Evolutionary conservation across 2,888 invertebrate species (phyloP).

Genomic region (Agrochola macilenta): DNA sequence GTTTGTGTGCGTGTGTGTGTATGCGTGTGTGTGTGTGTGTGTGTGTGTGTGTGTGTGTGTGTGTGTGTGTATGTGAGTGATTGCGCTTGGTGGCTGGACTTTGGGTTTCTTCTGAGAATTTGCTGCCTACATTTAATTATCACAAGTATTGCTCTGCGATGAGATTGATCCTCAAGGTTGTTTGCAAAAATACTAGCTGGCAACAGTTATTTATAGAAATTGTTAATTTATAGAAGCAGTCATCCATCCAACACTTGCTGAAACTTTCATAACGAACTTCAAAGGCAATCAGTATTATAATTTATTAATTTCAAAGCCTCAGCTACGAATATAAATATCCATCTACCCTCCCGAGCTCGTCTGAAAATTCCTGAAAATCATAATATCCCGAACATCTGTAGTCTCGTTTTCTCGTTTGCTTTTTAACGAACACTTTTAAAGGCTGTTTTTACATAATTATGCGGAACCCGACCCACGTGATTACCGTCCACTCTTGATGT

Average conservation of each 20-base stretch:
- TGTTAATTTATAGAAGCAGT: neutral
- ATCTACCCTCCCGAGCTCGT: neutral
- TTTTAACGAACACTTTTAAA: slow-evolving; percentile 58
- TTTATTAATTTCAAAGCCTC: slow-evolving; percentile 43
- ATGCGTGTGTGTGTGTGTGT: too few species aligned
- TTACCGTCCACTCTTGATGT: slow-evolving; percentile 53
- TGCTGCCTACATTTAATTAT: too few species aligned
- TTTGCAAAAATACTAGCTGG: neutral
- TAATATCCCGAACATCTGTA: slow-evolving; percentile 55
- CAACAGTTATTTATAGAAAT: neutral
- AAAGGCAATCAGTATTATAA: slow-evolving; percentile 45
- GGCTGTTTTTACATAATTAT: slow-evolving; percentile 68
- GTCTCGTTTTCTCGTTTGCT: slow-evolving; percentile 34
- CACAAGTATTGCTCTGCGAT: too few species aligned
- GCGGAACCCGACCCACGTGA: slow-evolving; percentile 62
- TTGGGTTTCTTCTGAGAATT: too few species aligned
- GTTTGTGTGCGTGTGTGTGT: too few species aligned
- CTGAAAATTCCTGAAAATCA: slow-evolving; percentile 53
- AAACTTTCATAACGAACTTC: slow-evolving; percentile 4
- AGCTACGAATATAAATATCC: slow-evolving; percentile 20
- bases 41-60: too few species aligned
- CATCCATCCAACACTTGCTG: neutral
- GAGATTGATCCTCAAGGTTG: neutral
- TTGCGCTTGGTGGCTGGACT: too few species aligned
- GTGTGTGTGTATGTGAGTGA: too few species aligned